Evolutionary conservation across 2,797 vertebrate genomes (phyloP), one percentile per base, ranked within the genome.

Genomic region (Philypnodon macrostomus): DNA sequence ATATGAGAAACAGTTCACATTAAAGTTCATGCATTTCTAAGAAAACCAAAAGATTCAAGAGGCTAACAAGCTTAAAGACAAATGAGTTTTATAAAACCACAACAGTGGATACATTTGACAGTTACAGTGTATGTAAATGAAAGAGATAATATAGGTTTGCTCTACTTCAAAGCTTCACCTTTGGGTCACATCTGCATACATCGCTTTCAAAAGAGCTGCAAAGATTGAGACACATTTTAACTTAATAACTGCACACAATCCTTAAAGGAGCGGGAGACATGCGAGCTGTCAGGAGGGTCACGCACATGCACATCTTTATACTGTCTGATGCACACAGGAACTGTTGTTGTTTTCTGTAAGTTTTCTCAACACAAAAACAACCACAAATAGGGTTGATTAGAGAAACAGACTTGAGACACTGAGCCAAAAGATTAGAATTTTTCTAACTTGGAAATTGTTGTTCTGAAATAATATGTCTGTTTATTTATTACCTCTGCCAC

Each of bases 331-430:
- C 83, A 84, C 58, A 58, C 46, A 18, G 24, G 66, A 75, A 84
- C 85, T n/a, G n/a, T 81, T 81, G 77, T 75, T 53, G 67, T 76
- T 63, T n/a, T 66, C 70, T 68, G 64, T 53, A 46, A 27, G 50
- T 64, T 74, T 59, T 16, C 27, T 26, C n/a, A 12, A 62, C 76
- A 72, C 60, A 34, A 75, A 82, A 79, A 83, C 57, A 16, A 83
- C 70, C 67, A 51, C 45, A 70, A 75, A 68, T 65, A 58, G 83
- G 39, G 85, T 77, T 84, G 83, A 89, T 88, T 85, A 84, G 67
- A 63, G 66, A 42, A n/a, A n/a, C n/a, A n/a, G n/a, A n/a, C n/a
- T n/a, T n/a, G n/a, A n/a, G n/a, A n/a, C n/a, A n/a, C n/a, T n/a
- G n/a, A n/a, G n/a, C n/a, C n/a, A n/a, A n/a, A n/a, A n/a, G n/a